These are phyloP conservation scores for Drosophila kambysellisi DNA, from an alignment of 2,888 invertebrate species.

Conservation along the genomic window DNA sequence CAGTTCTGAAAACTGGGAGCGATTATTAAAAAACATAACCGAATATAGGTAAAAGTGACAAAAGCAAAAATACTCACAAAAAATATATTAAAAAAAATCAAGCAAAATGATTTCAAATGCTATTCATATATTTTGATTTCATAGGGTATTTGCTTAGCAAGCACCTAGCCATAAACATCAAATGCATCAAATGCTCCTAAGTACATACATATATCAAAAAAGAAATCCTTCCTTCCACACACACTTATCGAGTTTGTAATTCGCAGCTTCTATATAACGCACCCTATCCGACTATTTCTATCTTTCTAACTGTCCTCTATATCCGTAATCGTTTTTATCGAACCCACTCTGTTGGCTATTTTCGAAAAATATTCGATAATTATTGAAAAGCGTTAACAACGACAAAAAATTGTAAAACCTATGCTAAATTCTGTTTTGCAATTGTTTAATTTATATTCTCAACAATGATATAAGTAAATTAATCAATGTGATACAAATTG, in stretches of 20 bases:
- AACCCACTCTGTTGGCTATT: constrained; percentile 35
- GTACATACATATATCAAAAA: constrained; percentile 12
- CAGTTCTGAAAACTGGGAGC: constrained; percentile 86
- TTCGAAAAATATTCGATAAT: constrained; percentile 20
- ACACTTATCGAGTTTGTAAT: constrained; percentile 56
- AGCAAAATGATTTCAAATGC: constrained; percentile 58
- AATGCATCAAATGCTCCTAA: constrained; percentile 52
- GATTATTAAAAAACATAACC: constrained; percentile 86
- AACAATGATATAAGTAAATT: constrained; percentile 52
- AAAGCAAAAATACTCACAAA: constrained; percentile 39
- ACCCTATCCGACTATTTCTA: constrained; percentile 44
- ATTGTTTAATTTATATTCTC: constrained; percentile 37
- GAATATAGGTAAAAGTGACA: constrained; percentile 85
- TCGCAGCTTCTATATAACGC: constrained; percentile 64
- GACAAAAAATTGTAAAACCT: constrained; percentile 24
- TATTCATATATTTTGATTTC: constrained; percentile 62
- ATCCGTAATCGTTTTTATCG: constrained; percentile 14
- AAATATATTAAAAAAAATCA: constrained; percentile 34
- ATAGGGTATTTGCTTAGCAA: constrained; percentile 59
- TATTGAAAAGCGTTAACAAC: constrained; percentile 22
- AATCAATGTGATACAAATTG: constrained; percentile 76
- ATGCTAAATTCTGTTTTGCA: constrained; percentile 53
- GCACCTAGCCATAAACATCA: constrained; percentile 47
- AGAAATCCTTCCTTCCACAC: constrained; percentile 26
- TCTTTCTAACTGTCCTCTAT: constrained; percentile 10